phyloP scores from a whole-genome alignment of 2,888 invertebrate genomes.

The Euproctis similis region DNA sequence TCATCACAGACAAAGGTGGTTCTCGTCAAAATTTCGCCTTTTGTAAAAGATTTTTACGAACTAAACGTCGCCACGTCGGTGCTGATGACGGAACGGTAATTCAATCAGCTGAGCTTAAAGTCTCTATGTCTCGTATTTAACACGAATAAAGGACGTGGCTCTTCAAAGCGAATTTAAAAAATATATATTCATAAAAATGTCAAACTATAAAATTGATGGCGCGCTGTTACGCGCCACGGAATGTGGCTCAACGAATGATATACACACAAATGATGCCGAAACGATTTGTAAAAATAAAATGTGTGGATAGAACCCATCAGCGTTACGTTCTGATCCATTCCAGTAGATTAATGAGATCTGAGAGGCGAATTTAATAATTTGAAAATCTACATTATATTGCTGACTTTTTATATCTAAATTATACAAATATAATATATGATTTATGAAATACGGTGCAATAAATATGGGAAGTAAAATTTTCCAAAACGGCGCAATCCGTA shows the following conservation, averaged over 20 bases:
- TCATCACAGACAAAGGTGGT: no score
- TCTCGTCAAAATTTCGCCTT: no score
- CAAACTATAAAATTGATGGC: constrained; percentile 64
- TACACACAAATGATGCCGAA: constrained; percentile 48
- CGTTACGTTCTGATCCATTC: constrained; percentile 21
- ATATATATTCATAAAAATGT: constrained; percentile 73
- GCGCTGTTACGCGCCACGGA: constrained; percentile 38
- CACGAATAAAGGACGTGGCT: constrained; percentile 55
- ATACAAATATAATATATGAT: no score
- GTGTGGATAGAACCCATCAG: constrained; percentile 42
- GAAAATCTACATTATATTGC: constrained; percentile 11
- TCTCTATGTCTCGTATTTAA: constrained; percentile 36
- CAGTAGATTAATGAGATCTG: constrained; percentile 21
- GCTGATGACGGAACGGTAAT: no score
- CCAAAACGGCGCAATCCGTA: constrained; percentile 49
- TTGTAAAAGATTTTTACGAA: no score
- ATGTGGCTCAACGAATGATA: constrained; percentile 55
- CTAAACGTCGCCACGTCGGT: no score
- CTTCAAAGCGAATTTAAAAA: constrained; percentile 71
- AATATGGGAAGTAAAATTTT: no score
- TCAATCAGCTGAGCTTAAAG: constrained; percentile 19
- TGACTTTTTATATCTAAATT: no score
- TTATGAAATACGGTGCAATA: no score
- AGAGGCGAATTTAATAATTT: constrained; percentile 14
- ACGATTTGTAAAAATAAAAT: constrained; percentile 65